Evolutionary conservation across 2,888 invertebrate species (phyloP), one percentile per base, ranked within the genome.

Genomic region (Chymomyza amoena): DNA sequence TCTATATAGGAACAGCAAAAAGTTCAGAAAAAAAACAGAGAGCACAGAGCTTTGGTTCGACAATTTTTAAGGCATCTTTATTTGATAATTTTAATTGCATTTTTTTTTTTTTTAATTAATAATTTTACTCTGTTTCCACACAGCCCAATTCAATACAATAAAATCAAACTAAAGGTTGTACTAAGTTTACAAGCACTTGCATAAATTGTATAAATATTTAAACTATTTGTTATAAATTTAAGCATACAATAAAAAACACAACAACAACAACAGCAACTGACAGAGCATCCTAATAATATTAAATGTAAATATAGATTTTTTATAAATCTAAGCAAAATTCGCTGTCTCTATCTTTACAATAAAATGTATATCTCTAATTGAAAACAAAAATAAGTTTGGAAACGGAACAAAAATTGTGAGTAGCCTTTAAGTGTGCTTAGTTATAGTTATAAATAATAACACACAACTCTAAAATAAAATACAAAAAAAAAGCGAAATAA

Each of bases 361-460:
- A 20, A 18, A 6, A 36, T 56, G 18, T 36, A 16, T 56, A 13
- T 52, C 16, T 54, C 9, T 18, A 39, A 64, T n/a, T 36, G 16
- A 64, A 56, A 56, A 67, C 20, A 54, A 63, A 63, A 36, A 25
- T 52, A 61, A 69, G 36, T 54, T 73, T 61, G 61, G 64, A 67
- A 45, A 62, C 52, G 64, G 59, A 73, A 79, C 64, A 75, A 83
- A 68, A 75, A 85, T 85, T 85, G 85, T 85, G 86, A 87, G 78
- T 87, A 85, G 78, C 10, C 72, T 32, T 76, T 87, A 85, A 85
- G 85, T 85, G 86, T 85, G 86, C 81, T 84, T 83, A 87, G 78
- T 72, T 39, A 70, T 81, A 85, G 78, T 73, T 84, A 79, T 83
- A 87, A 84, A 81, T 72, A 64, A 69, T 72, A 75, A 64, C n/a